Conservation (phyloP, 2,888 invertebrate species). For the Drosophila formosana region DNA sequence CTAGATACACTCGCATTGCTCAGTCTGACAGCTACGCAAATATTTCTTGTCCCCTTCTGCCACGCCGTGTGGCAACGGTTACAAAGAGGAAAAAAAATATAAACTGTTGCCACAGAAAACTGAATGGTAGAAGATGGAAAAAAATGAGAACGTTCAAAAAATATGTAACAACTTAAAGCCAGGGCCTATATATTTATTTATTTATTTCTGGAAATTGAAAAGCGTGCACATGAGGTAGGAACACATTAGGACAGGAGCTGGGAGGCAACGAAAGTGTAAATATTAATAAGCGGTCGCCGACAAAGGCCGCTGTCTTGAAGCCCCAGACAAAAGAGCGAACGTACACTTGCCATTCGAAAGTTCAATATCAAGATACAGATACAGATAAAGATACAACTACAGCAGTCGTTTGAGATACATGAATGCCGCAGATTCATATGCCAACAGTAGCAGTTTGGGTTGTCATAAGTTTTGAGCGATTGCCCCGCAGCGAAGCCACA, state of each 20-base stretch:
- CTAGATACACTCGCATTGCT: constrained; percentile 33
- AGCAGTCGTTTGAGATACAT: constrained; percentile 24
- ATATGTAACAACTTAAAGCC: constrained; percentile 49
- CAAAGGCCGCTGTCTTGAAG: constrained; percentile 44
- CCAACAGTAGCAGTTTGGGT: constrained; percentile 79
- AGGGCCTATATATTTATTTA: constrained; percentile 28
- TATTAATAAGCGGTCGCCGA: constrained; percentile 56
- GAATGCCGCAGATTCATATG: constrained; percentile 26
- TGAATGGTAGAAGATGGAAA: not conserved
- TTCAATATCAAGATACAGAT: constrained; percentile 39
- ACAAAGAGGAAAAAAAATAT: constrained; percentile 16
- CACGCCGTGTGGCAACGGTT: constrained; percentile 15
- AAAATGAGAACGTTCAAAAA: constrained; percentile 34
- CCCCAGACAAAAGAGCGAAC: constrained; percentile 47
- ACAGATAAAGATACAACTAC: constrained; percentile 19
- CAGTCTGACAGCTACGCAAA: constrained; percentile 56
- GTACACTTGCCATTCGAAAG: constrained; percentile 67
- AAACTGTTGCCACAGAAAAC: constrained; percentile 37
- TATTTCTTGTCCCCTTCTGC: constrained; percentile 27
- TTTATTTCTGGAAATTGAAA: constrained; percentile 55
- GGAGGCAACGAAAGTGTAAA: constrained; percentile 57
- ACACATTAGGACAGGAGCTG: constrained; percentile 9
- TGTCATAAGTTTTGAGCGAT: constrained; percentile 83
- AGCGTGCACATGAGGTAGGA: constrained; percentile 37
- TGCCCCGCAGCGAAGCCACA: constrained; percentile 78